Evolutionary conservation across 2,797 vertebrate species (phyloP).

Genomic region (Lacerta agilis): DNA sequence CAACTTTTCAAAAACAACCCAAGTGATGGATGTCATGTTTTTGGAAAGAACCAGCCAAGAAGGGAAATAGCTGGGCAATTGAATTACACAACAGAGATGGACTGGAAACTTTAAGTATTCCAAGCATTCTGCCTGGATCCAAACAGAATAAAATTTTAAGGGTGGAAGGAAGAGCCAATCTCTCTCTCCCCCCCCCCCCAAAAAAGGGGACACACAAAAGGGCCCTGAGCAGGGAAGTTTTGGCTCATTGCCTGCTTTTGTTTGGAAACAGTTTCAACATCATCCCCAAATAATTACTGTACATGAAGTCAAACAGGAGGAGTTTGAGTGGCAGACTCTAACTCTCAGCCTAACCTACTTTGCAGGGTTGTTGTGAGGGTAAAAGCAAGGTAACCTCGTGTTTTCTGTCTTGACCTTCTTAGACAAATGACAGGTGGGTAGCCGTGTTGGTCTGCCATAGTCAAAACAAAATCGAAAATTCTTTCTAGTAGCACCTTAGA

Average conservation of each 20-base stretch:
- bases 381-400: neutral
- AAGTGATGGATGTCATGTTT: constrained; percentile 16
- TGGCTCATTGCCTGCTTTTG: neutral
- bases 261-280: neutral
- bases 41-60: neutral
- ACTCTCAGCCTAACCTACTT: neutral
- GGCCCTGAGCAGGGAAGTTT: neutral
- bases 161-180: neutral
- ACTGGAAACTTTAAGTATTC: constrained; percentile 29
- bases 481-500: too few relatives aligned
- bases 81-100: constrained; percentile 14
- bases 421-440: neutral
- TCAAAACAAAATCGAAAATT: too few relatives aligned
- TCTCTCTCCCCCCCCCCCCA: neutral
- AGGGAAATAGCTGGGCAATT: constrained; percentile 14
- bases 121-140: constrained; percentile 11
- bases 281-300: neutral
- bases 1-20: neutral
- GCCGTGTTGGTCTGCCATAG: too few relatives aligned
- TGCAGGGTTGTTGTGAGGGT: neutral
- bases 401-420: neutral
- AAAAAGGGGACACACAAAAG: neutral
- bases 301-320: neutral
- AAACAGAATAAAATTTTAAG: neutral
- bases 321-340: neutral